phyloP scores from a whole-genome alignment of 2,888 invertebrate genomes.

The Scrobipalpa atriplicella region DNA sequence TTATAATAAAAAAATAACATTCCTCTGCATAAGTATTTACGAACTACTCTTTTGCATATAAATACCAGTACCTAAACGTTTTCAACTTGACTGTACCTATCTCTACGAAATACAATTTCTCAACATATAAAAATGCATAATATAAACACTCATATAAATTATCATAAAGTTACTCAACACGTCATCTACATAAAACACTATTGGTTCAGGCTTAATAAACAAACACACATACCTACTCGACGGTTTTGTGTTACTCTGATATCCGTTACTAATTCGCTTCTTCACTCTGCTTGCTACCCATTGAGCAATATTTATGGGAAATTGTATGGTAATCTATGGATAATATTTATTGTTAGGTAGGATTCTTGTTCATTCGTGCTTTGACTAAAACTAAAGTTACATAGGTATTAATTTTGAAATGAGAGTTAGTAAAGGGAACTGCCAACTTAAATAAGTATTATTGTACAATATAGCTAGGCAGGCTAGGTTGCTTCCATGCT shows the following conservation, averaged over 20 bases:
- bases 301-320: constrained; percentile 7
- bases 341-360: not conserved
- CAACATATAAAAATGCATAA: constrained; percentile 33
- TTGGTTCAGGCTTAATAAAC: constrained; percentile 12
- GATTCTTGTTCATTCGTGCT: too few species aligned
- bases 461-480: too few species aligned
- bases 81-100: not conserved
- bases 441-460: too few species aligned
- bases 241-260: constrained; percentile 5
- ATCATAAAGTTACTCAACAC: constrained; percentile 4
- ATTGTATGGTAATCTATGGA: not conserved
- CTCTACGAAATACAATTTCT: constrained; percentile 11
- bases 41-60: too few species aligned
- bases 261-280: not conserved
- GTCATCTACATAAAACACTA: constrained; percentile 7
- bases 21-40: not conserved
- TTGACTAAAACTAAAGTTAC: too few species aligned
- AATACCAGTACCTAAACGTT: too few species aligned
- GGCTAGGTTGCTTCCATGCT: too few species aligned
- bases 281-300: not conserved
- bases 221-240: not conserved
- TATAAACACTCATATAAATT: constrained; percentile 8
- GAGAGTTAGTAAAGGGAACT: too few species aligned
- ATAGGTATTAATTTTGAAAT: too few species aligned
- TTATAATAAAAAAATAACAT: too few species aligned